A percentile compares a stretch with the other conserved stretches of the same genome.
Conservation (phyloP, 2,797 vertebrate genomes). For the Kryptopterus vitreolus region DNA sequence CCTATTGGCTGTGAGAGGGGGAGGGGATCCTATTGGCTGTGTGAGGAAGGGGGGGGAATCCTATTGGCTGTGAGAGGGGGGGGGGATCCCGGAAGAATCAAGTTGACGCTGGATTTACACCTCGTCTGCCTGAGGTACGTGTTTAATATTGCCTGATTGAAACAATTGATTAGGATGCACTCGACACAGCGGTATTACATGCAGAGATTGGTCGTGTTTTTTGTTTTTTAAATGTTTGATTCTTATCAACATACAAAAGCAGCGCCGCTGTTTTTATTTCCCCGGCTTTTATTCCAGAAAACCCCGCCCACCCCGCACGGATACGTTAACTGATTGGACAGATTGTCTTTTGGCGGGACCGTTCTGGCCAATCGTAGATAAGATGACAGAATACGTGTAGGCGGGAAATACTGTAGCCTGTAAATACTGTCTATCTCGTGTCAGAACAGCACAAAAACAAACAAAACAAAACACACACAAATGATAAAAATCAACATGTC, state of each 20-base stretch:
- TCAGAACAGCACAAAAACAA: too few species aligned
- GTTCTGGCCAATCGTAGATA: not conserved
- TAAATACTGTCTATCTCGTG: too few species aligned
- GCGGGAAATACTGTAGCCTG: not conserved
- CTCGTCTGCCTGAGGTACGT: not conserved
- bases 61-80: conserved; percentile 36
- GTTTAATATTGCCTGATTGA: not conserved
- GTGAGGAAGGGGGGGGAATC: not conserved
- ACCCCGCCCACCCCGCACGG: not conserved
- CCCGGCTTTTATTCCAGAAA: not conserved
- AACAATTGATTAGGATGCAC: not conserved
- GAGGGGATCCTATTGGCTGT: conserved; percentile 27
- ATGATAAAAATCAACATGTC: too few species aligned
- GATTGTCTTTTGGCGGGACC: not conserved
- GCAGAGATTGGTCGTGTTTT: not conserved
- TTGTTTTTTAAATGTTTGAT: not conserved
- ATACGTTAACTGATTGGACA: too few species aligned
- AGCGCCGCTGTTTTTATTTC: not conserved
- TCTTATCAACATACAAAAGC: not conserved
- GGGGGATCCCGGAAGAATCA: not conserved
- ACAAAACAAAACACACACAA: too few species aligned
- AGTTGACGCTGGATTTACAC: not conserved
- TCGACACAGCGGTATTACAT: too few species aligned
- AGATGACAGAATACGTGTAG: not conserved
- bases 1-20: conserved; percentile 35